These are phyloP conservation scores for Geotrupes spiniger DNA, from an alignment of 2,888 invertebrate genomes.

Conservation along the genomic window DNA sequence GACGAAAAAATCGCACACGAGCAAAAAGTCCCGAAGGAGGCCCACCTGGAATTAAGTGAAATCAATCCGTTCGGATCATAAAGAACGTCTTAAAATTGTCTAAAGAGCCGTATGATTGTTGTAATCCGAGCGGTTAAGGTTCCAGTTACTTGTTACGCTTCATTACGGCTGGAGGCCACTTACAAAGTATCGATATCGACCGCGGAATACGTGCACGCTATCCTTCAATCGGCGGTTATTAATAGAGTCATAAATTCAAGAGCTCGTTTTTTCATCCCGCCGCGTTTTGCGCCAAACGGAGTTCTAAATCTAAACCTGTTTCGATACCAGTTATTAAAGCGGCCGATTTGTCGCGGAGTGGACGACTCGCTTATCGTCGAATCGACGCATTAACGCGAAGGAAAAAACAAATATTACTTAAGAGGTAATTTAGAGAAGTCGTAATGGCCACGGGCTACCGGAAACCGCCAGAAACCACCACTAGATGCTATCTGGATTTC, in stretches of 20 bases:
- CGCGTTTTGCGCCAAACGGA: no score
- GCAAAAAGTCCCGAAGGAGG: conserved; percentile 5
- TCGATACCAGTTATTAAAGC: no score
- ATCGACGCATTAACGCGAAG: conserved; percentile 26
- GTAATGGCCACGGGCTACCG: conserved; percentile 27
- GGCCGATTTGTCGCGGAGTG: conserved; percentile 4
- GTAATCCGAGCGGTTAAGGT: conserved; percentile 32
- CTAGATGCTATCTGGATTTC: conserved; percentile 26
- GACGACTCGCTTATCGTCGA: conserved; percentile 8
- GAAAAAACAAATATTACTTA: conserved; percentile 28
- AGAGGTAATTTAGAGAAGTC: conserved; percentile 28
- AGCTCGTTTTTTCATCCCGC: no score
- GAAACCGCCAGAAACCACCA: conserved; percentile 25
- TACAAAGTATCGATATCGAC: conserved; percentile 34
- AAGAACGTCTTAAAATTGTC: conserved; percentile 33
- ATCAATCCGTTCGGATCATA: conserved; percentile 29
- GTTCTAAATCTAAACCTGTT: no score
- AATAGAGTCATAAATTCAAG: no score
- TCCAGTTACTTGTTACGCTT: conserved; percentile 17
- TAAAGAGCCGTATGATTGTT: conserved; percentile 34
- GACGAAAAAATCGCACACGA: no score
- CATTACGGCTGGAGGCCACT: conserved; percentile 25
- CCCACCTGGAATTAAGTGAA: conserved; percentile 30
- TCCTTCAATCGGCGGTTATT: no score
- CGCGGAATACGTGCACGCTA: conserved; percentile 19